Evolutionary conservation across 2,113 vertebrate genomes (phyloP).

Genomic region (Peromyscus leucopus): DNA sequence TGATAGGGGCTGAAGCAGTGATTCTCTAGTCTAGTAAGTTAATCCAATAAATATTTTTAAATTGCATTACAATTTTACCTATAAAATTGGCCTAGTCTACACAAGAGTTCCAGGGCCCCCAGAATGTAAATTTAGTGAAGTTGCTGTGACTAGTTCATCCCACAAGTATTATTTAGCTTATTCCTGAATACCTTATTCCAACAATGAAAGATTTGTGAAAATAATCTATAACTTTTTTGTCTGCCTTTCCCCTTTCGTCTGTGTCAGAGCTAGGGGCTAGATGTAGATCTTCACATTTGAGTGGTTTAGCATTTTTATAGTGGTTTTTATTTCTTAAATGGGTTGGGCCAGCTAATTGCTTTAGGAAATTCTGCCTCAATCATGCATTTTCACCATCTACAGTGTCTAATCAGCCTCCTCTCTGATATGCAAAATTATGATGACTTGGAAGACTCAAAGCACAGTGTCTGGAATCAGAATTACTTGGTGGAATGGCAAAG

Average conservation of each 20-base stretch:
- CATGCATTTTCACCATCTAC: not conserved
- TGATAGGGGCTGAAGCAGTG: not conserved
- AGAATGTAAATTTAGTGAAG: not conserved
- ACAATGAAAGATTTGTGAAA: not conserved
- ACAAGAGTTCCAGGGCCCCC: not conserved
- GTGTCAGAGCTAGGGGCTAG: not conserved
- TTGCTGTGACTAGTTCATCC: not conserved
- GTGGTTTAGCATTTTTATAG: conserved; percentile 35
- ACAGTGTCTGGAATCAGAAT: conserved; percentile 26
- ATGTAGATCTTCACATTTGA: conserved; percentile 24
- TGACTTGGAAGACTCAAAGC: conserved; percentile 9
- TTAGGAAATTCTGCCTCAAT: conserved; percentile 59
- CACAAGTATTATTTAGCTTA: not conserved
- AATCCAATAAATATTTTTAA: not conserved
- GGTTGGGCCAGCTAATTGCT: conserved; percentile 44
- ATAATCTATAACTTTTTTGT: not conserved
- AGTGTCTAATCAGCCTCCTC: not conserved
- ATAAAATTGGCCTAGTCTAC: not conserved
- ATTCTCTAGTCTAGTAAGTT: not conserved
- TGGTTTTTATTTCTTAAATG: conserved; percentile 5
- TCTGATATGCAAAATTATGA: conserved; percentile 52
- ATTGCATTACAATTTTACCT: not conserved
- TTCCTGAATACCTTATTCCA: not conserved
- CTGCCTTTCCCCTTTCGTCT: not conserved
- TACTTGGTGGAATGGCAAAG: conserved; percentile 54